Conservation (phyloP, 2,888 invertebrate species). For the Thysanoteuthis rhombus region DNA sequence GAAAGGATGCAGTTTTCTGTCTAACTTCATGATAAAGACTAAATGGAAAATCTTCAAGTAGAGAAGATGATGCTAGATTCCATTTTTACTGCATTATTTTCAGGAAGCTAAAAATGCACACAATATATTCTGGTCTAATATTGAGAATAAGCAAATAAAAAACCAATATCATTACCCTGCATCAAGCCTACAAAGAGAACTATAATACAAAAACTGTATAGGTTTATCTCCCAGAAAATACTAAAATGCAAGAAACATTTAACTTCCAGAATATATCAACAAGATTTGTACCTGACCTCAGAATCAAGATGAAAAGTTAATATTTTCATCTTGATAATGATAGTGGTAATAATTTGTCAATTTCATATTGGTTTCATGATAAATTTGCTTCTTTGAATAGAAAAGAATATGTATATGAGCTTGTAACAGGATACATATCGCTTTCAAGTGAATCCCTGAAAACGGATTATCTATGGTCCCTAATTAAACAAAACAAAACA, state of each 20-base stretch:
- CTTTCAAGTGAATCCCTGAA: too few relatives aligned
- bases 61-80: neutral
- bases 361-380: too few relatives aligned
- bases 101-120: neutral
- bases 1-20: neutral
- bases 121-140: neutral
- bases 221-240: neutral
- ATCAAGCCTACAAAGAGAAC: neutral
- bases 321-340: too few relatives aligned
- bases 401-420: too few relatives aligned
- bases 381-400: too few relatives aligned
- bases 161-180: neutral
- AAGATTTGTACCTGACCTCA: too few relatives aligned
- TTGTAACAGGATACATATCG: too few relatives aligned
- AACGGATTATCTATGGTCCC: too few relatives aligned
- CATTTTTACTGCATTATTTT: neutral
- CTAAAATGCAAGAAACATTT: neutral
- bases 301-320: too few relatives aligned
- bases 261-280: neutral
- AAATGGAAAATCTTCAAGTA: neutral
- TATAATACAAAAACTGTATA: neutral
- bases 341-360: too few relatives aligned
- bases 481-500: too few relatives aligned
- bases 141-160: neutral
- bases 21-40: neutral